Evolutionary conservation across 2,888 invertebrate genomes (phyloP).

Genomic region (Merodon equestris): DNA sequence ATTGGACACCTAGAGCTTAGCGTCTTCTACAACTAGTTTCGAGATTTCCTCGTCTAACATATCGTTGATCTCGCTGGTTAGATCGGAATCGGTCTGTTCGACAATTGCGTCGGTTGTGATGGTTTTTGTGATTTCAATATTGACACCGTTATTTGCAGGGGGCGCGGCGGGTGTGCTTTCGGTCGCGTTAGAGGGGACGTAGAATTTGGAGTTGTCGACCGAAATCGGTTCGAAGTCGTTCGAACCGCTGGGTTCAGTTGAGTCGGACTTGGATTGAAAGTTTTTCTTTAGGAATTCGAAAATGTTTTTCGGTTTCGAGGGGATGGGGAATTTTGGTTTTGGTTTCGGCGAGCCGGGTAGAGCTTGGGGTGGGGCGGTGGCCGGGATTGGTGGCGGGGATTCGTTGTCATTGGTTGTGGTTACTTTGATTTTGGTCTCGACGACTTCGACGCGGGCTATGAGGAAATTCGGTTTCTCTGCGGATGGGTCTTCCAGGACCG

Average conservation of each 20-base stretch:
- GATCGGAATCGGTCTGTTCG: slow-evolving; percentile 74
- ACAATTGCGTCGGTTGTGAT: slow-evolving; percentile 76
- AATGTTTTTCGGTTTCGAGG: slow-evolving; percentile 77
- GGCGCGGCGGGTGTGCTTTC: slow-evolving; percentile 41
- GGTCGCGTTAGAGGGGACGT: slow-evolving; percentile 72
- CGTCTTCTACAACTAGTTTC: slow-evolving; percentile 73
- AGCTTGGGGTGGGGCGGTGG: slow-evolving; percentile 62
- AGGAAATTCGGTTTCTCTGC: slow-evolving; percentile 71
- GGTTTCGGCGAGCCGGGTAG: slow-evolving; percentile 53
- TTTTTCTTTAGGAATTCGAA: slow-evolving; percentile 79
- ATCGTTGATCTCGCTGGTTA: slow-evolving; percentile 76
- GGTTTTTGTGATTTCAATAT: slow-evolving; percentile 76
- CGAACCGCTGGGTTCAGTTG: slow-evolving; percentile 65
- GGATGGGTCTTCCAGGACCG: slow-evolving; percentile 28
- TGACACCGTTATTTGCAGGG: slow-evolving; percentile 75
- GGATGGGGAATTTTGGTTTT: slow-evolving; percentile 42
- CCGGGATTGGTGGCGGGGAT: slow-evolving; percentile 73
- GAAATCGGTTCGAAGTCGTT: slow-evolving; percentile 73
- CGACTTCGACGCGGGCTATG: slow-evolving; percentile 75
- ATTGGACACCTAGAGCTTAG: slow-evolving; percentile 56
- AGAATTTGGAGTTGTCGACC: slow-evolving; percentile 77
- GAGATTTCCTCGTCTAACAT: slow-evolving; percentile 77
- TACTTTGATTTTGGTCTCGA: slow-evolving; percentile 77
- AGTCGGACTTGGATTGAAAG: slow-evolving; percentile 73
- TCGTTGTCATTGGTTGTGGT: slow-evolving; percentile 72